Base-by-base conservation (phyloP, 2,888 invertebrate species). In the Julus scandinavius region DNA sequence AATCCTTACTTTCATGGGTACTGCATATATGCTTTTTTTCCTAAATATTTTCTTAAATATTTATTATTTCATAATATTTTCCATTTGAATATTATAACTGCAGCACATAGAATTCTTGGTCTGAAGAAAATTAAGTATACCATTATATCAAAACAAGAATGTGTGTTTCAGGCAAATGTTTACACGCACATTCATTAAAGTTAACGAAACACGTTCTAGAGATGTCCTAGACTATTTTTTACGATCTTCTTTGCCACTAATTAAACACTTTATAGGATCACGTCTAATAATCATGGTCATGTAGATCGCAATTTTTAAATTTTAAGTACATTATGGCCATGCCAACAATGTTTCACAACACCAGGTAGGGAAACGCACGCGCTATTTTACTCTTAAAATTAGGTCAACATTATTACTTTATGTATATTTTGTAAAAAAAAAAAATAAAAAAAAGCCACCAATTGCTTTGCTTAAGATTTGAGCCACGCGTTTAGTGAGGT, bases 341-440 rank as follows among this genome's bases (percentile, higher is more conserved):
- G 29, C 72, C 72, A 29, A 29, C 72, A 9, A 72, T 72, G 72
- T 72, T 72, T 72, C 72, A 29, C 72, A 72, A 72, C 72, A 72
- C 29, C 29, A 29, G 72, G 29, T 11, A 72, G 29, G 29, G 29
- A 29, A 72, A 29, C 11, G 6, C 72, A 72, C 63, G 63, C 58
- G 17, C 5, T 6, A 20, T 63, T 63, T 1, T n/a, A 11, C 72
- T 72, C 29, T 11, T 1, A 72, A 72, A 72, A 72, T 72, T 72
- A 72, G 72, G 72, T 72, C 72, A 29, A 11, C 72, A 72, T 72
- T 72, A 72, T 72, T 72, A 72, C 29, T n/a, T 72, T 72, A 72
- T 72, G 72, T 29, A 72, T 11, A 72, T 72, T 72, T 29, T 2
- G 72, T n/a, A 20, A 29, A 29, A 72, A 58, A 58, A 72, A 63